phyloP scores from a whole-genome alignment of 2,888 invertebrate genomes.

The Scelioninae gen. 1 region DNA sequence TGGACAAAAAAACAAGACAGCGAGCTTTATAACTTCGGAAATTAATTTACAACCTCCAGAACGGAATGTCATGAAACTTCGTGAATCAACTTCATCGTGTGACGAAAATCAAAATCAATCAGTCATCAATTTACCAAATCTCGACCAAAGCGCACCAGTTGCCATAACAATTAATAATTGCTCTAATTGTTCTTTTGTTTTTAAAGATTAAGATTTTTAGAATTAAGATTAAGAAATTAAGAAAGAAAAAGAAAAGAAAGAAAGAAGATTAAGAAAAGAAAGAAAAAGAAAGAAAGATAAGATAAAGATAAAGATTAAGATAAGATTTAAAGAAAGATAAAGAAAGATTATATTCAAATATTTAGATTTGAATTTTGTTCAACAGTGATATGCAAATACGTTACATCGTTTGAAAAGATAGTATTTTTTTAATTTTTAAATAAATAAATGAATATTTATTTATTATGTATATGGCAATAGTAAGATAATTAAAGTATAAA shows the following conservation, averaged over 20 bases:
- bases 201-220: constrained; percentile 10
- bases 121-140: neutral
- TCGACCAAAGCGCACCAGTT: neutral
- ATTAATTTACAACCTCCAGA: constrained; percentile 4
- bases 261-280: too few species aligned
- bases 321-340: neutral
- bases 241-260: too few species aligned
- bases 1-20: constrained; percentile 9
- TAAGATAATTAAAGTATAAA: too few species aligned
- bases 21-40: neutral
- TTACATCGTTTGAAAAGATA: too few species aligned
- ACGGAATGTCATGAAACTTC: neutral
- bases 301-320: constrained; percentile 17
- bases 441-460: too few species aligned
- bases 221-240: too few species aligned
- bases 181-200: constrained; percentile 9
- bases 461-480: too few species aligned
- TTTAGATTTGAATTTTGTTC: too few species aligned
- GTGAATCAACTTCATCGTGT: neutral
- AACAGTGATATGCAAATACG: too few species aligned
- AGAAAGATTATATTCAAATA: too few species aligned
- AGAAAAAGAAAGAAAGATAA: too few species aligned
- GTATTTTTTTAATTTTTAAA: too few species aligned
- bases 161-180: constrained; percentile 8
- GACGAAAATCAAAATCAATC: neutral